Evolutionary conservation across 2,888 invertebrate genomes (phyloP), one percentile per base, ranked within the genome.

Genomic region (Ferrisia virgata): DNA sequence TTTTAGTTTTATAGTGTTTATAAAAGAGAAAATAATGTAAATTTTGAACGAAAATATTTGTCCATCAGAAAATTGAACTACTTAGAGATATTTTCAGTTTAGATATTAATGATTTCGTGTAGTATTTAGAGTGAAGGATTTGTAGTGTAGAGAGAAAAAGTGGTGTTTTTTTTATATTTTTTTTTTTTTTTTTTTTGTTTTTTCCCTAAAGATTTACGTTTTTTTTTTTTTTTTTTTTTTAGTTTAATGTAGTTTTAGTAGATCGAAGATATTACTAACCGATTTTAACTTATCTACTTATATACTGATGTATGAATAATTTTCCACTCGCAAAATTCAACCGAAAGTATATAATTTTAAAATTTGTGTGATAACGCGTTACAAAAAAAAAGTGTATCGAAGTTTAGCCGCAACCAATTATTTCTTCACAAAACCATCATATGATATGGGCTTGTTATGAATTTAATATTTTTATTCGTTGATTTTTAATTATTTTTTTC

Each of bases 401-500:
- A 53, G 22, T 53, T 53, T 53, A 53, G 22, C 22, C 18, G 53
- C 22, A 22, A 22, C 8, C 22, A 53, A 22, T 53, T 22, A 9
- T 53, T 53, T 9, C 4, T 18, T 47, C 4, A 47, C 3, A 43
- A n/a, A 47, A 53, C 2, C 13, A n/a, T 15, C 53, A 15, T 58
- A 58, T 31, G 39, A 39, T 39, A 39, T 39, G 39, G 11, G 6
- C 5, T 39, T 6, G 36, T 69, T 81, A 28, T 47, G 53, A 80
- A 69, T 82, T 85, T 31, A 31, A 85, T 13, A 58, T 53, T 76
- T 84, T 85, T 85, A 79, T 85, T 86, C 33, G n/a, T 15, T 36
- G 53, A 82, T 33, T 82, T 25, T 76, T 47, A 84, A 53, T 69
- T 82, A 22, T 64, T 83, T 85, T 25, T 82, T 85, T 86, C 86